Evolutionary conservation across 2,888 invertebrate genomes (phyloP).

Genomic region (Andrena marginata): DNA sequence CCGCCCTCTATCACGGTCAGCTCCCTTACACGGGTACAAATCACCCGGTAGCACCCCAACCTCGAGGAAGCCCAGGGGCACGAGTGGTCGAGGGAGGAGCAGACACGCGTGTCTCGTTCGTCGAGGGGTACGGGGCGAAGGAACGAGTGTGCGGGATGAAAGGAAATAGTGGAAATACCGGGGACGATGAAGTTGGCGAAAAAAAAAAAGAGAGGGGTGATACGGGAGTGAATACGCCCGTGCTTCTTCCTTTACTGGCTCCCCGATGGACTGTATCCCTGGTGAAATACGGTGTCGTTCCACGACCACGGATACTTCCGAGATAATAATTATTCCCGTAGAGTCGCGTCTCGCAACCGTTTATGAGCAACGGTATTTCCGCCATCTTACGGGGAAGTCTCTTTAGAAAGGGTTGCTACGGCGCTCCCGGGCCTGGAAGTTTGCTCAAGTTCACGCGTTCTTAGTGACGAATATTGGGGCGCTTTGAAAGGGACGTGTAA

Average conservation of each 20-base stretch:
- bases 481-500: not conserved
- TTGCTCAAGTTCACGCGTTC: conserved; percentile 19
- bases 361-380: conserved; percentile 29
- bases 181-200: conserved; percentile 16
- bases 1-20: conserved; percentile 65
- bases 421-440: not conserved
- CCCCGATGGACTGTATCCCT: conserved; percentile 39
- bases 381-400: conserved; percentile 19
- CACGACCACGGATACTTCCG: conserved; percentile 42
- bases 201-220: not conserved
- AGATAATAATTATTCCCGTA: conserved; percentile 58
- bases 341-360: conserved; percentile 9
- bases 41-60: conserved; percentile 56
- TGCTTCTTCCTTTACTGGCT: conserved; percentile 34
- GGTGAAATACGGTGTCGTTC: conserved; percentile 40
- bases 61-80: not conserved
- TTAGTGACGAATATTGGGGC: not conserved
- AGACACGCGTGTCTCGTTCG: conserved; percentile 9
- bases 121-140: not conserved
- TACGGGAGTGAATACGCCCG: not conserved
- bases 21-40: conserved; percentile 68
- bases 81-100: not conserved
- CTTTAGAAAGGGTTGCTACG: conserved; percentile 13
- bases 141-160: conserved; percentile 13
- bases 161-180: conserved; percentile 25